Conservation (phyloP, 2,113 vertebrate species). For the Chloropsis cyanopogon region DNA sequence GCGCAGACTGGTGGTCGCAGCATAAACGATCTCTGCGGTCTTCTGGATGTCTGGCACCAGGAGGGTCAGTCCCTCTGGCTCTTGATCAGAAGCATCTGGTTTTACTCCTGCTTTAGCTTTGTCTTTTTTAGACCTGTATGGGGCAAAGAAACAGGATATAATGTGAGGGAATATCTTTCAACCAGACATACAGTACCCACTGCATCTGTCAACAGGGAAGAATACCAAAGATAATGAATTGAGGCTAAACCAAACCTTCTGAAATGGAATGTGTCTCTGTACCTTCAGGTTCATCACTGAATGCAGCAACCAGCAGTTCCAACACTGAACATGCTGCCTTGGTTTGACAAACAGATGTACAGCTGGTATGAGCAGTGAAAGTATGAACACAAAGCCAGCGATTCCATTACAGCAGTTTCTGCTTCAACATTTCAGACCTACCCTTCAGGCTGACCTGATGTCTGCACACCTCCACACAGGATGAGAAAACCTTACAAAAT, state of each 20-base stretch:
- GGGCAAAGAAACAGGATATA: background rate
- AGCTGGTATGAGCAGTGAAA: background rate
- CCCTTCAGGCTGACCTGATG: background rate
- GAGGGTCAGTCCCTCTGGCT: conserved; percentile 93
- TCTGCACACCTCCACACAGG: background rate
- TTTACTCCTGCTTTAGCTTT: conserved; percentile 94
- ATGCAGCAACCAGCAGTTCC: background rate
- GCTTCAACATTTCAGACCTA: background rate
- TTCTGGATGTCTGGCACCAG: conserved; percentile 96
- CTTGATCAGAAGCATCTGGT: conserved; percentile 89
- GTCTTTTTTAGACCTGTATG: conserved; percentile 93
- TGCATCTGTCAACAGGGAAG: background rate
- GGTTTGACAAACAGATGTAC: background rate
- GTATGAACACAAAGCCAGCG: background rate
- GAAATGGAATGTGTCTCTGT: background rate
- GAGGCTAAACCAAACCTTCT: background rate
- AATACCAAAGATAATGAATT: background rate
- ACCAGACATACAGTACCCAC: background rate
- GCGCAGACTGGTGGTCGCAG: conserved; percentile 89
- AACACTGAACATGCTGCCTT: background rate
- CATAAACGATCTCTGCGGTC: conserved; percentile 93
- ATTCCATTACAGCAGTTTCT: background rate
- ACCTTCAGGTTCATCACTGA: background rate
- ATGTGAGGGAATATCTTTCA: background rate
- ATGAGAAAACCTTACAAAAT: background rate